Base-by-base conservation (phyloP, 2,888 invertebrate genomes). In the Pycnomerus fuliginosus region DNA sequence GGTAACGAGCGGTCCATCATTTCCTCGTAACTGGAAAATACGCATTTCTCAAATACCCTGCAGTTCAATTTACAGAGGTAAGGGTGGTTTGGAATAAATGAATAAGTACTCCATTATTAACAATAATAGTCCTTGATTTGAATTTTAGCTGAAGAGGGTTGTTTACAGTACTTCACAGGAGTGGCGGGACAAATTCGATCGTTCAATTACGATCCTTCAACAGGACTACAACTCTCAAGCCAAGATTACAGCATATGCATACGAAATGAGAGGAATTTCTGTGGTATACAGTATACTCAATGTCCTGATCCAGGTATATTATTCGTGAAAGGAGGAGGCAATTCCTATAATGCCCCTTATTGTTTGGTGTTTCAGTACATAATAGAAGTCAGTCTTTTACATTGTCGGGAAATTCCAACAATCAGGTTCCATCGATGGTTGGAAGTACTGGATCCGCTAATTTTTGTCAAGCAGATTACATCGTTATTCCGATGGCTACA, bases 181-280 rank as follows among this genome's bases (percentile, higher is more conserved):
- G 86, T 90, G 1, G 84, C 87, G 10, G 92, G 92, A 0, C 84
- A 85, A 43, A 78, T 92, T 8, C 80, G 80, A 24, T 90, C 90
- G 2, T 93, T 87, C 71, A 93, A 93, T 72, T 93, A 86, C 65
- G 88, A 91, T 54, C 80, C 85, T 0, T 74, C 75, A 0, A 78
- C 78, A 0, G 91, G 91, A 0, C 73, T 85, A 1, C 90, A 91
- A 62, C 77, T 92, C 11, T 90, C 90, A 40, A 91, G 90, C 69
- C 90, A 92, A 67, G 91, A 92, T 69, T 93, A 93, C 67, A 86
- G 89, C 51, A 84, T 90, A 50, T 93, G 92, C 67, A 79, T 92
- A 24, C 74, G 92, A 16, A 85, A 84, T 64, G 92, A 92, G 67
- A 78, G 85, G 47, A 92, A 90, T 67, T 91, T 91, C 65, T 93